Conservation (phyloP, 2,888 invertebrate species). For the Ctena decussata region DNA sequence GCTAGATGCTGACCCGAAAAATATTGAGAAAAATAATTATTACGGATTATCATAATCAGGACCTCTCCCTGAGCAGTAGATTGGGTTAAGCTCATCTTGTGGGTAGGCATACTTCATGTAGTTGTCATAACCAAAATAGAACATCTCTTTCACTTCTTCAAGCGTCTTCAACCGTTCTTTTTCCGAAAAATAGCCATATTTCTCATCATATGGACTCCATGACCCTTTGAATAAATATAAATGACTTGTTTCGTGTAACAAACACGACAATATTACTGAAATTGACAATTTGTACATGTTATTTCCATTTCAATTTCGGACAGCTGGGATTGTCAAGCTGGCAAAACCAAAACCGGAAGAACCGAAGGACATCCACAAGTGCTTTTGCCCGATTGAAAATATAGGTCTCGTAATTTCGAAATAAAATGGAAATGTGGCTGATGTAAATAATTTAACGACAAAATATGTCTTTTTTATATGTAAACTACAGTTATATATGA, state of each 20-base stretch:
- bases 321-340: background rate
- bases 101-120: slow-evolving; percentile 90
- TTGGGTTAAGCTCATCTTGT: slow-evolving; percentile 90
- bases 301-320: slow-evolving; percentile 45
- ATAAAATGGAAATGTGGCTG: no score
- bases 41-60: slow-evolving; percentile 90
- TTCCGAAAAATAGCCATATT: slow-evolving; percentile 85
- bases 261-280: slow-evolving; percentile 20
- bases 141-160: slow-evolving; percentile 88
- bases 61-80: slow-evolving; percentile 89
- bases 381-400: background rate
- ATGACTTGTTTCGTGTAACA: slow-evolving; percentile 57
- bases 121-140: slow-evolving; percentile 89
- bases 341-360: slow-evolving; percentile 59
- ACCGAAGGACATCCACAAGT: slow-evolving; percentile 49
- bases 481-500: no score
- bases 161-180: slow-evolving; percentile 81
- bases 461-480: no score
- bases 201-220: slow-evolving; percentile 77
- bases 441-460: no score
- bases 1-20: no score
- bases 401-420: no score
- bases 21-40: slow-evolving; percentile 56
- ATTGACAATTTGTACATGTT: slow-evolving; percentile 53
- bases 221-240: slow-evolving; percentile 62